Evolutionary conservation across 2,888 invertebrate species (phyloP).

Genomic region (Scaptomyza parva): DNA sequence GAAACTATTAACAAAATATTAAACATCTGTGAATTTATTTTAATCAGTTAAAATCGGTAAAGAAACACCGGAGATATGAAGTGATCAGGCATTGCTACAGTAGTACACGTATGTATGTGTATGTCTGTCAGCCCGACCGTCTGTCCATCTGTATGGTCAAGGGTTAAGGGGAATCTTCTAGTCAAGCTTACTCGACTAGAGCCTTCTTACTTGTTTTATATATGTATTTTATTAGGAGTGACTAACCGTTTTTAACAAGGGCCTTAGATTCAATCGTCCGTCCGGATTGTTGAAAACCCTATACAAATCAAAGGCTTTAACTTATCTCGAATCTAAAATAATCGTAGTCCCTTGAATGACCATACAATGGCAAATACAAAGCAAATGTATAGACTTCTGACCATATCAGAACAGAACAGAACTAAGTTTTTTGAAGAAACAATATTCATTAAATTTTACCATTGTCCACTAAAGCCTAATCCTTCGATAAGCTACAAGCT

Average conservation of each 20-base stretch:
- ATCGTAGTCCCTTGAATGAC: constrained; percentile 6
- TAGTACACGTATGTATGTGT: no score
- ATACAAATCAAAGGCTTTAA: constrained; percentile 30
- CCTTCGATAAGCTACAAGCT: constrained; percentile 20
- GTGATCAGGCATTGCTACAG: no score
- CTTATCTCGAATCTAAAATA: background rate
- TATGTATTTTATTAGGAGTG: no score
- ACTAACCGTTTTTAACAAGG: constrained; percentile 35
- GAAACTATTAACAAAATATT: no score
- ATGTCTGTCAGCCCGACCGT: no score
- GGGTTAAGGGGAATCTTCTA: no score
- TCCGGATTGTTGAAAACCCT: constrained; percentile 46
- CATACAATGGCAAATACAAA: constrained; percentile 11
- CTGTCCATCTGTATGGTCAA: no score
- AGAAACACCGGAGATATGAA: no score
- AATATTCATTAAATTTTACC: constrained; percentile 14
- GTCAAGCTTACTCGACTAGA: no score
- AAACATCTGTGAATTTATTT: no score
- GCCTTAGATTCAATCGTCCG: constrained; percentile 33
- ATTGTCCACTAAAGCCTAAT: constrained; percentile 8
- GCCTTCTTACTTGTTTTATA: no score
- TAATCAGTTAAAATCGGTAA: no score
- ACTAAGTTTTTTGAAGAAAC: constrained; percentile 12
- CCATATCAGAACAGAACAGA: constrained; percentile 24
- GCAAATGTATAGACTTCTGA: background rate